These are phyloP conservation scores for Carterocephalus palaemon DNA, from an alignment of 2,888 invertebrate genomes.

Conservation along the genomic window DNA sequence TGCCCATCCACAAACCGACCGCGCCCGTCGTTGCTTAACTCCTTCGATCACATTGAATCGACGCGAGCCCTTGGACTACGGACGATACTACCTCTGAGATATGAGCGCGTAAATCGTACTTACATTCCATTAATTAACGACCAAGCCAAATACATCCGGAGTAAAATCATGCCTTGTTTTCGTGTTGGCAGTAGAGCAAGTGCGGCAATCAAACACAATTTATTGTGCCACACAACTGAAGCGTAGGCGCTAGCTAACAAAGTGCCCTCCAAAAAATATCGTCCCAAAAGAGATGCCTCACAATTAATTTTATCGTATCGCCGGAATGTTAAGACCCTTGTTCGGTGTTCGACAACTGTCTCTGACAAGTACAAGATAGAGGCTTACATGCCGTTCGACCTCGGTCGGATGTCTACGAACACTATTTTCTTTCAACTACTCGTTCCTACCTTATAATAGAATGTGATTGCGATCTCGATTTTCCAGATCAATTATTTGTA, in stretches of 20 bases:
- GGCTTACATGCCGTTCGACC: constrained; percentile 22
- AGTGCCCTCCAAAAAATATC: constrained; percentile 18
- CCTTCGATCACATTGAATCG: too few relatives aligned
- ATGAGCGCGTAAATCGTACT: too few relatives aligned
- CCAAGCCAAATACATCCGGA: not conserved
- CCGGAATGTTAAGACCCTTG: constrained; percentile 27
- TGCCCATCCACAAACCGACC: too few relatives aligned
- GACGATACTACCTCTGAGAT: too few relatives aligned
- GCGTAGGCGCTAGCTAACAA: constrained; percentile 21
- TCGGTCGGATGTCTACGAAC: constrained; percentile 13
- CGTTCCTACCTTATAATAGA: constrained; percentile 16
- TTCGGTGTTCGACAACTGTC: constrained; percentile 27
- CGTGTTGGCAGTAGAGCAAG: not conserved
- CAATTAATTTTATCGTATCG: constrained; percentile 26
- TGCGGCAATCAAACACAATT: constrained; percentile 15
- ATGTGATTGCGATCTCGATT: constrained; percentile 21
- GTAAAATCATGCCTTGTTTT: not conserved
- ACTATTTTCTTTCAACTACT: constrained; percentile 24
- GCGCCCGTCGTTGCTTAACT: too few relatives aligned
- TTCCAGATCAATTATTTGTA: constrained; percentile 23
- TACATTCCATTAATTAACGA: too few relatives aligned
- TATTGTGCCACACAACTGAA: constrained; percentile 10
- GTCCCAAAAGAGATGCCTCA: constrained; percentile 17
- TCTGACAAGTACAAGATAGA: constrained; percentile 26
- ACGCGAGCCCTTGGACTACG: too few relatives aligned